A percentile compares a stretch with the other conserved stretches of the same genome.
phyloP scores from a whole-genome alignment of 1,140 invertebrate genomes.

The Augochlora pura region DNA sequence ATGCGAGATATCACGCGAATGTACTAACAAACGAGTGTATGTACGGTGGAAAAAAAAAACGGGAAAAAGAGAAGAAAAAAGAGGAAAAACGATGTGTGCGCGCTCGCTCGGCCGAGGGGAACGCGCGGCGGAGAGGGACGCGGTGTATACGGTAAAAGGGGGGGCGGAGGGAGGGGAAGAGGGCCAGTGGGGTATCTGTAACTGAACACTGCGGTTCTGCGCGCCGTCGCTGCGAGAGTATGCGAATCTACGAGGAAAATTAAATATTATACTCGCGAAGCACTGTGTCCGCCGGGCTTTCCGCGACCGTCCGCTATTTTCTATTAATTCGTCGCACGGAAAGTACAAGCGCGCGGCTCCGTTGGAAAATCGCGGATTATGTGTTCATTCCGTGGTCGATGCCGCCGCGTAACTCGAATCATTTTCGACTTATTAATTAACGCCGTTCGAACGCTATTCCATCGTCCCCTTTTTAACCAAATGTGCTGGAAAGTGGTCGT shows the following conservation, averaged over 20 bases:
- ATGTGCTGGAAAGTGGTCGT: too few relatives aligned
- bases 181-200: conserved; percentile 54
- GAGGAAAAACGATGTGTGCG: conserved; percentile 32
- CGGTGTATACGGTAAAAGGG: too few relatives aligned
- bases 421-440: too few relatives aligned
- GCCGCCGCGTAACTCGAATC: too few relatives aligned
- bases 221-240: too few relatives aligned
- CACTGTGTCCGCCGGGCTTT: conserved; percentile 5
- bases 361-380: too few relatives aligned
- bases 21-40: conserved; percentile 43
- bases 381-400: too few relatives aligned
- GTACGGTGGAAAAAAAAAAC: conserved; percentile 25
- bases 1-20: conserved; percentile 66
- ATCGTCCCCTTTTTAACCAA: too few relatives aligned
- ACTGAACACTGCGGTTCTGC: conserved; percentile 55
- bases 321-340: not conserved
- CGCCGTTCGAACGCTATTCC: too few relatives aligned
- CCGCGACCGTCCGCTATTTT: too few relatives aligned
- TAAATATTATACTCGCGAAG: conserved; percentile 53
- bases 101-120: too few relatives aligned
- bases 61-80: conserved; percentile 23
- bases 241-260: conserved; percentile 44
- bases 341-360: too few relatives aligned
- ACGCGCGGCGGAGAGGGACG: not conserved
- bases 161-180: conserved; percentile 40